A percentile compares a stretch with the other conserved stretches of the same genome.
phyloP scores from a whole-genome alignment of 2,113 vertebrate genomes.

The Tenrec ecaudatus region DNA sequence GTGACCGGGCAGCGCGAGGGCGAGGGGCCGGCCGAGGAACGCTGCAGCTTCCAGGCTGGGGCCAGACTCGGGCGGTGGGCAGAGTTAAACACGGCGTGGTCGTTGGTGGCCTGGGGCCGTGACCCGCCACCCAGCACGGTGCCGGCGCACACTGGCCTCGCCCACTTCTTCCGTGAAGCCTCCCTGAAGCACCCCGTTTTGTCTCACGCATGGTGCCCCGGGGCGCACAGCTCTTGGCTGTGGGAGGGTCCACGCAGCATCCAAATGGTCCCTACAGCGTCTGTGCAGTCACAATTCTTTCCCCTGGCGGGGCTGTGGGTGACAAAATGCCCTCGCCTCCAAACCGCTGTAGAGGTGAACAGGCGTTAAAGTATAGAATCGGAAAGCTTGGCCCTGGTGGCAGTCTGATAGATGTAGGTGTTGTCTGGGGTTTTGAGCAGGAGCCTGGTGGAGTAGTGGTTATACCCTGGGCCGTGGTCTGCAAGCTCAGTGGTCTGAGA shows the following conservation, averaged over 20 bases:
- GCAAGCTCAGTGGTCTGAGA: no score
- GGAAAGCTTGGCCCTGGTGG: neutral
- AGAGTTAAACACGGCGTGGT: neutral
- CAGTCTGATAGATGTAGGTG: neutral
- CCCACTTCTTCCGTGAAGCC: neutral
- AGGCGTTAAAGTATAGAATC: neutral
- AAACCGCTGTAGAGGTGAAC: neutral
- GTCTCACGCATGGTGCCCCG: no score
- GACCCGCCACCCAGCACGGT: neutral
- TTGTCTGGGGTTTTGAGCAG: neutral
- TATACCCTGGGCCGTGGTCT: no score
- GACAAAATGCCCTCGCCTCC: neutral
- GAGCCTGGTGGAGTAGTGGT: no score
- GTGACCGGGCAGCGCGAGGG: neutral
- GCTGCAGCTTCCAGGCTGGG: no score
- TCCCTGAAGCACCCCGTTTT: no score
- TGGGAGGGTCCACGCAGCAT: neutral
- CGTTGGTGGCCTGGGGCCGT: no score
- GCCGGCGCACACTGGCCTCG: neutral
- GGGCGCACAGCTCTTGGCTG: neutral
- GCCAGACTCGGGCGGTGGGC: neutral
- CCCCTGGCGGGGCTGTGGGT: neutral
- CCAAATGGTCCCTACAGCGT: neutral
- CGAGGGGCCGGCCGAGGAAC: neutral
- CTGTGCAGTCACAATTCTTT: neutral